Base-by-base conservation (phyloP, 2,113 vertebrate species). In the Hypocryptadius cinnamomeus region DNA sequence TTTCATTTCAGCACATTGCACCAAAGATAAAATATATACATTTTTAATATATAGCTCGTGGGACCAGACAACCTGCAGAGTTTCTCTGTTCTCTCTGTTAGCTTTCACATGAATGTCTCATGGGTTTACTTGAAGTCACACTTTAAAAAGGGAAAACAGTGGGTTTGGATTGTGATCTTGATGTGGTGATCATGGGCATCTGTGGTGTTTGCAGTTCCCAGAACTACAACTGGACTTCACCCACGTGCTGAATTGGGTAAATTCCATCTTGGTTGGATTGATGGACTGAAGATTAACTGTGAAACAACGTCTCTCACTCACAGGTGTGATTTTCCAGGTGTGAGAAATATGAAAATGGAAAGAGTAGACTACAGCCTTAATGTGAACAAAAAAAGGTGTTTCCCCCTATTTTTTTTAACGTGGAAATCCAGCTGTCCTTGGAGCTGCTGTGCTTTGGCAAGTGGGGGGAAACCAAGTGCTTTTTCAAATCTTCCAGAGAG, bases 181-280 rank as follows among this genome's bases (percentile, higher is more conserved):
- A 47, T 42, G 51, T 28, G 57, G 31, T 3, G 3, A 56, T 71
- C 1, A 0, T 27, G 21, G 37, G 22, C 28, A 65, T 31, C 31
- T 3, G 0, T 66, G 83, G 24, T 45, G 45, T 57, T 69, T 21
- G 45, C 47, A 44, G 31, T 70, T 86, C 76, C 56, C 51, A 66
- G 42, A 86, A 57, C 37, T 37, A 25, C 25, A 37, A 9, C 20
- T 63, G 27, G 33, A 50, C 20, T 56, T 90, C 23, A 71, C 33
- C 5, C 8, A 5, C 48, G 28, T 15, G 9, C 53, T 45, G 60
- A 61, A 40, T 22, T 33, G 65, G 15, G 35, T 77, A 25, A 93
- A 69, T 42, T 37, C 27, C 66, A 22, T 21, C 63, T 72, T 60
- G 63, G 20, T 16, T 6, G 10, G 66, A 87, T 79, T 11, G 25